Conservation (phyloP, 2,888 invertebrate genomes). For the Caenorhabditis doughertyi region DNA sequence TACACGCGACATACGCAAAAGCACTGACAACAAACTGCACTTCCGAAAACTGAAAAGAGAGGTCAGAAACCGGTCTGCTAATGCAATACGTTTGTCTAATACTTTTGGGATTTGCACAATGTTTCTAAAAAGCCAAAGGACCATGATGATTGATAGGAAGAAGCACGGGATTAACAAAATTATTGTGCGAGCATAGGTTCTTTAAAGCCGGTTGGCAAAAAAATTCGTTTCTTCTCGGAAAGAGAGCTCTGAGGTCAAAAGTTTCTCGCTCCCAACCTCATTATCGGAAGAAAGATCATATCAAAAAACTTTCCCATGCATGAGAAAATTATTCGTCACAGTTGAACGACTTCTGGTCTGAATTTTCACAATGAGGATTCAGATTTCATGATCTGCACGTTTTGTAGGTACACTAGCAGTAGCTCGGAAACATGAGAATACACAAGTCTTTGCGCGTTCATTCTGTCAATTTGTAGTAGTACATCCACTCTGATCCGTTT, state of each 20-base stretch:
- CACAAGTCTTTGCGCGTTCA: too few species aligned
- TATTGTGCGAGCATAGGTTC: neutral
- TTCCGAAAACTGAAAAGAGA: constrained; percentile 15
- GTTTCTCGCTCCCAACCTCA: neutral
- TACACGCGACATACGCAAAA: constrained; percentile 52
- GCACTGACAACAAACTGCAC: constrained; percentile 28
- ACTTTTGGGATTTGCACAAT: constrained; percentile 48
- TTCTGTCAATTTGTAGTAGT: neutral
- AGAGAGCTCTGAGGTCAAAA: neutral
- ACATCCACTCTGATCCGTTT: neutral
- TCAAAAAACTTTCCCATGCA: neutral
- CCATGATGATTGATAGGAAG: constrained; percentile 31
- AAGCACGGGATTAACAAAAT: constrained; percentile 25
- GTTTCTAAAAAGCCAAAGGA: constrained; percentile 15
- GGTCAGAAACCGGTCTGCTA: constrained; percentile 37
- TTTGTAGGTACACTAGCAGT: neutral
- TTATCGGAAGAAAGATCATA: neutral
- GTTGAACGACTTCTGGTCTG: neutral
- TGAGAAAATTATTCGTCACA: neutral
- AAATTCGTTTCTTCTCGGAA: too few species aligned
- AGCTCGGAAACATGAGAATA: neutral
- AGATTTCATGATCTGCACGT: neutral
- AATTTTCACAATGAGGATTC: neutral
- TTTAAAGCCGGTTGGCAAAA: too few species aligned
- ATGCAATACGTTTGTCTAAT: constrained; percentile 43